A percentile compares a stretch with the other conserved stretches of the same genome.
phyloP scores from a whole-genome alignment of 2,888 invertebrate genomes.

The Escarpia spicata region DNA sequence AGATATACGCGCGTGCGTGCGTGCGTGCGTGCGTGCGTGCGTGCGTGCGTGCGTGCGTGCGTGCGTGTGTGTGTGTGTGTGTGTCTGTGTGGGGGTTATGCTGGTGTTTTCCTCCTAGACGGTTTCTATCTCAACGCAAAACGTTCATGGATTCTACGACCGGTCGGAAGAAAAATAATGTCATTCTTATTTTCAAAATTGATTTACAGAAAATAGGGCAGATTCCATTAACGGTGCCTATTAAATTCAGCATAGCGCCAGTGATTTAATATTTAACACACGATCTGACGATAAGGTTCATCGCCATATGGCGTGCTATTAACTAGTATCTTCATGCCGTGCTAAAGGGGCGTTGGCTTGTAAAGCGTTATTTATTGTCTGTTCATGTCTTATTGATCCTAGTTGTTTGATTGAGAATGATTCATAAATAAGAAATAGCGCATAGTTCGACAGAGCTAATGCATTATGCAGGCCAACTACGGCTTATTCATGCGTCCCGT shows the following conservation, averaged over 20 bases:
- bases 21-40: too few relatives aligned
- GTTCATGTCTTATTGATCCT: neutral
- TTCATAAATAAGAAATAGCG: neutral
- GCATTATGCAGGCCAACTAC: neutral
- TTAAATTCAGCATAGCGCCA: neutral
- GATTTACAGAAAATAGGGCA: neutral
- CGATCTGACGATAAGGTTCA: neutral
- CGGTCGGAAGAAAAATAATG: too few relatives aligned
- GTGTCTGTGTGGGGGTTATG: too few relatives aligned
- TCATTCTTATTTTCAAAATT: too few relatives aligned
- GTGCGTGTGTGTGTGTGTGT: too few relatives aligned
- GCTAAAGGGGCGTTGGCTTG: neutral
- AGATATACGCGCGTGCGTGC: too few relatives aligned
- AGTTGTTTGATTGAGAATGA: neutral
- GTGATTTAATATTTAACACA: neutral
- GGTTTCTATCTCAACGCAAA: too few relatives aligned
- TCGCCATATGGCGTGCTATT: neutral
- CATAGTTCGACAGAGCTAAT: neutral
- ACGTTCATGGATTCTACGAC: too few relatives aligned
- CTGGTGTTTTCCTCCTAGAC: too few relatives aligned
- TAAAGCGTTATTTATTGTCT: neutral
- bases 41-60: too few relatives aligned
- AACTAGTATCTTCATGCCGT: neutral
- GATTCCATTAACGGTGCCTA: neutral
- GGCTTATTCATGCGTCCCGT: neutral